These are phyloP conservation scores for Emesis furor DNA, from an alignment of 2,888 invertebrate species.

Conservation along the genomic window DNA sequence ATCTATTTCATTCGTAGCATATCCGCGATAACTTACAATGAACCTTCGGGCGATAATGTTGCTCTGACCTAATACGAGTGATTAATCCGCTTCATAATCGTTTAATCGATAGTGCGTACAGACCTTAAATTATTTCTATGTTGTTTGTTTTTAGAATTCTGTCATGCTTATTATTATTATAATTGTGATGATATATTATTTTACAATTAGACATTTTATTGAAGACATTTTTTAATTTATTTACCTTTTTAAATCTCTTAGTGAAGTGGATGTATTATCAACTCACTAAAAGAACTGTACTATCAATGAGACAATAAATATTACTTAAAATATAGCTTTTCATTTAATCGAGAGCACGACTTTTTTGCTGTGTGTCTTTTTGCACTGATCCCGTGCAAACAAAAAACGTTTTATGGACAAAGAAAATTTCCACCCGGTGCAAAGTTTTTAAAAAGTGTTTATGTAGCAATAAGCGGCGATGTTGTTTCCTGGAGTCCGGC, in stretches of 20 bases:
- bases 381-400: too few relatives aligned
- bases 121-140: slow-evolving; percentile 71
- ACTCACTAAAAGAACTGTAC: slow-evolving; percentile 8
- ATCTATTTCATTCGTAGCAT: too few relatives aligned
- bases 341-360: neutral
- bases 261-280: slow-evolving; percentile 3
- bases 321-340: slow-evolving; percentile 3
- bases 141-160: slow-evolving; percentile 82
- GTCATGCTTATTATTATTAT: slow-evolving; percentile 84
- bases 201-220: slow-evolving; percentile 88
- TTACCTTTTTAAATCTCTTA: slow-evolving; percentile 55
- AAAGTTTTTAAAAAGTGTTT: too few relatives aligned
- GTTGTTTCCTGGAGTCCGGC: too few relatives aligned
- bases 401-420: too few relatives aligned
- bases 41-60: neutral
- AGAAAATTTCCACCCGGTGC: too few relatives aligned
- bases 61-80: too few relatives aligned
- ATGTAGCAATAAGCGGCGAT: too few relatives aligned
- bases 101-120: neutral
- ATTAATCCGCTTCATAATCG: neutral
- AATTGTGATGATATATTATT: slow-evolving; percentile 90
- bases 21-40: too few relatives aligned
- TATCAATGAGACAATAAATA: slow-evolving; percentile 21
- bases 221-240: slow-evolving; percentile 86
- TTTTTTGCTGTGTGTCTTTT: too few relatives aligned